phyloP scores from a whole-genome alignment of 2,888 invertebrate species.

The Catotricha subobsoleta region DNA sequence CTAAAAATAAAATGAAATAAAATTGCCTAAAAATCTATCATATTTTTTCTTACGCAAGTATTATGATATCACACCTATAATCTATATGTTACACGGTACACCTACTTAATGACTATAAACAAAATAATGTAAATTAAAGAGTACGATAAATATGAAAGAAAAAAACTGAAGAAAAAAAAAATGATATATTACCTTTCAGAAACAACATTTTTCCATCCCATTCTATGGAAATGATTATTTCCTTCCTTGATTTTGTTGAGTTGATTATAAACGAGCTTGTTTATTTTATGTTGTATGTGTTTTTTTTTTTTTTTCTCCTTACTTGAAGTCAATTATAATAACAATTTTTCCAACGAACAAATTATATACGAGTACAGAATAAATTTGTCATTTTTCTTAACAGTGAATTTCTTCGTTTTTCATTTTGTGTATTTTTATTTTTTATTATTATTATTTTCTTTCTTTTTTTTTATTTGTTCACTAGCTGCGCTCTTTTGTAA shows the following conservation, averaged over 20 bases:
- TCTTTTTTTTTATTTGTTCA: too few species aligned
- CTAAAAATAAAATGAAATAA: too few species aligned
- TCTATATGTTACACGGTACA: too few species aligned
- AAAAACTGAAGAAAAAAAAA: not conserved
- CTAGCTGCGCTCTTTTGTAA: too few species aligned
- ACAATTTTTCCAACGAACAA: not conserved
- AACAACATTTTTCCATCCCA: slow-evolving; percentile 6
- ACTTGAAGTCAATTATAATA: not conserved
- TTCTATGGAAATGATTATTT: slow-evolving; percentile 6
- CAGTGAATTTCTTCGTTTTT: too few species aligned
- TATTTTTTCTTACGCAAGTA: too few species aligned
- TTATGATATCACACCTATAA: too few species aligned
- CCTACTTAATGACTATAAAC: too few species aligned
- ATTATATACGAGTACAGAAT: slow-evolving; percentile 3
- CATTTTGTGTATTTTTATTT: too few species aligned
- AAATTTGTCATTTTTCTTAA: slow-evolving; percentile 5
- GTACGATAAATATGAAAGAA: too few species aligned
- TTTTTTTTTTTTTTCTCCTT: not conserved
- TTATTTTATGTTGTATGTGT: not conserved
- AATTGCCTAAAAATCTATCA: too few species aligned
- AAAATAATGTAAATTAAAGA: not conserved
- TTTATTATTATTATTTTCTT: too few species aligned
- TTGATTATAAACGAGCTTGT: not conserved
- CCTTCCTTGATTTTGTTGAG: not conserved
- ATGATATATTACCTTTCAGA: slow-evolving; percentile 7